These are phyloP conservation scores for Eulemur rubriventer DNA, from an alignment of 2,797 vertebrate genomes.

Conservation along the genomic window DNA sequence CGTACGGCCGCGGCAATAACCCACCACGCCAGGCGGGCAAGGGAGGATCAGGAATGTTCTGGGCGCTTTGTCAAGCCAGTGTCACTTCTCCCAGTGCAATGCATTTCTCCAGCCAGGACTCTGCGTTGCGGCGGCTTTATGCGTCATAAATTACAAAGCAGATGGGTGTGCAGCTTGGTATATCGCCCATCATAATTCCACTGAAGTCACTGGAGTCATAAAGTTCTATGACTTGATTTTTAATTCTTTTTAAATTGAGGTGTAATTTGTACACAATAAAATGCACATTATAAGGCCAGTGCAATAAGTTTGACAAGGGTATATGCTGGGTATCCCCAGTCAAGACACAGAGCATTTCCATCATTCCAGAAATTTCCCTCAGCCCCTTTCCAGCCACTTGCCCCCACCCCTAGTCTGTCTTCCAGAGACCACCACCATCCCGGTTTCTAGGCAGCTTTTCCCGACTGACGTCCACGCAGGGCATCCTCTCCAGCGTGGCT, in stretches of 20 bases:
- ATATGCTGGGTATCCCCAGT: fast-evolving
- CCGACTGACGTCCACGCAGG: background rate
- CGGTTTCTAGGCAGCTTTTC: background rate
- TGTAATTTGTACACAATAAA: background rate
- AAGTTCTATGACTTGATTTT: background rate
- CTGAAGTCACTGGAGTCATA: background rate
- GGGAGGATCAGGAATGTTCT: fast-evolving
- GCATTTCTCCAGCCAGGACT: constrained; percentile 19
- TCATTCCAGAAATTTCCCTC: background rate
- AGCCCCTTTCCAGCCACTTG: background rate
- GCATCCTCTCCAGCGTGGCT: fast-evolving
- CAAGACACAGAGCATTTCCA: fast-evolving
- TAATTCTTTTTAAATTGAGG: background rate
- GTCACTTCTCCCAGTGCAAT: background rate
- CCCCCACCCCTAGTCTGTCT: background rate
- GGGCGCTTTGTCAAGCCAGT: constrained; percentile 45
- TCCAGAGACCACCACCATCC: fast-evolving
- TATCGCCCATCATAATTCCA: fast-evolving
- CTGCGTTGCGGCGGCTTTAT: constrained; percentile 34
- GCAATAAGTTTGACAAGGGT: background rate
- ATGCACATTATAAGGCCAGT: fast-evolving
- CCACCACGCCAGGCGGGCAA: background rate
- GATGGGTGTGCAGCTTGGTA: fast-evolving
- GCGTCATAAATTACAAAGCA: background rate
- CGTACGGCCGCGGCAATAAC: background rate